A percentile compares a stretch with the other conserved stretches of the same genome.
phyloP scores from a whole-genome alignment of 2,797 vertebrate genomes.

The Dryobates pubescens region DNA sequence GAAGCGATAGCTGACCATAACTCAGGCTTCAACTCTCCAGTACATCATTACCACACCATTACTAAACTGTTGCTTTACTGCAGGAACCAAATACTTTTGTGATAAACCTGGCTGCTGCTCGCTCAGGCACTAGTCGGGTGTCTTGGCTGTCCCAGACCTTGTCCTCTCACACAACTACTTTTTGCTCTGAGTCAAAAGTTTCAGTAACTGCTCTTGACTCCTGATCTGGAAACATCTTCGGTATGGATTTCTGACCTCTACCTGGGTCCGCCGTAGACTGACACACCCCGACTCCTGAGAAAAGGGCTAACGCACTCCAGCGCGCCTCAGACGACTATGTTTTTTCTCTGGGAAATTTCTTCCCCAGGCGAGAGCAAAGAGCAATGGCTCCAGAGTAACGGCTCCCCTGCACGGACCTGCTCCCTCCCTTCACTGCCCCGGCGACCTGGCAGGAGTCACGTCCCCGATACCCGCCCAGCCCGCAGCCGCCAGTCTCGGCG shows the following conservation, averaged over 20 bases:
- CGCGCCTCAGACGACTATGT: background rate
- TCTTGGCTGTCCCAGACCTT: background rate
- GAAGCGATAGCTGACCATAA: background rate
- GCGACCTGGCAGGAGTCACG: too few species aligned
- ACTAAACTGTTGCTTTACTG: too few species aligned
- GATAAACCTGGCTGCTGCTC: background rate
- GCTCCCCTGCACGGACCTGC: background rate
- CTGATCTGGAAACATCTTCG: background rate
- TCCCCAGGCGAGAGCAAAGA: too few species aligned
- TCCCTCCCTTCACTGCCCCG: background rate
- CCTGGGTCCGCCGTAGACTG: background rate
- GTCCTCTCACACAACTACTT: background rate
- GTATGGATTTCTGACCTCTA: fast-evolving
- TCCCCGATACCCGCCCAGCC: fast-evolving
- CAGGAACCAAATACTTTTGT: background rate
- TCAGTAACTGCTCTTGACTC: fast-evolving
- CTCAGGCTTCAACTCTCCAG: background rate
- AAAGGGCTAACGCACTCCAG: fast-evolving
- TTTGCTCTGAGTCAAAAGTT: background rate
- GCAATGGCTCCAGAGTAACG: background rate
- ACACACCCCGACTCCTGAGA: background rate
- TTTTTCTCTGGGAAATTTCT: background rate
- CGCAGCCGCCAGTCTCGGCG: background rate
- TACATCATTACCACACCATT: background rate
- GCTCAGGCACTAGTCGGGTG: background rate